Conservation (phyloP, 2,113 vertebrate genomes). For the Pseudolaguvia tuberculata region DNA sequence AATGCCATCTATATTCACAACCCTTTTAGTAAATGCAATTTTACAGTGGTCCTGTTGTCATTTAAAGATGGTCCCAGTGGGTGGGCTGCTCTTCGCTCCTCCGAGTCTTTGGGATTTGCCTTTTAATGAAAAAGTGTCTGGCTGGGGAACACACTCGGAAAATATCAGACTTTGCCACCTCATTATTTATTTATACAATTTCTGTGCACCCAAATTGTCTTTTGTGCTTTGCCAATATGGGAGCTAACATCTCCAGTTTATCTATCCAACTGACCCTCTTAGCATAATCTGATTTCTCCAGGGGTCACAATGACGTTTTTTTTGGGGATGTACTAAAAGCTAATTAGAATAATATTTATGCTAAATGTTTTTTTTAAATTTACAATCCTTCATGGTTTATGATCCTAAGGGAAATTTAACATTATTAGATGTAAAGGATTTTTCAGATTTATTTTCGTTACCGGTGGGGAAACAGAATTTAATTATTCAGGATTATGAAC, state of each 20-base stretch:
- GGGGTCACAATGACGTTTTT: slow-evolving; percentile 10
- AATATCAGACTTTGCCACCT: not conserved
- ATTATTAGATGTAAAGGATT: not conserved
- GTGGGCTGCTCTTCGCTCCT: not conserved
- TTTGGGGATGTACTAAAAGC: not conserved
- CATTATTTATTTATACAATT: slow-evolving; percentile 26
- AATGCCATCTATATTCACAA: not conserved
- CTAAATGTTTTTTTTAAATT: slow-evolving; percentile 6
- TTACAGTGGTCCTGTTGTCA: not conserved
- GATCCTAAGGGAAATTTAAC: slow-evolving; percentile 7
- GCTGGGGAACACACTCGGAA: not conserved
- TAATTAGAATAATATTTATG: not conserved
- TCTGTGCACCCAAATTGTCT: slow-evolving; percentile 6
- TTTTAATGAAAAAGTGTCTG: slow-evolving; percentile 11
- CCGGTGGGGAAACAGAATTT: not conserved
- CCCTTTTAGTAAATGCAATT: not conserved
- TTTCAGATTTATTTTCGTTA: not conserved
- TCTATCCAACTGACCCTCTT: slow-evolving; percentile 1
- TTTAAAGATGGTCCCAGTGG: slow-evolving; percentile 6
- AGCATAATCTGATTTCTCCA: slow-evolving; percentile 23
- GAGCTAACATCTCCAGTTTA: slow-evolving; percentile 1
- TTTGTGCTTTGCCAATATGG: not conserved
- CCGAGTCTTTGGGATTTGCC: not conserved
- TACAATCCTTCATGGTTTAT: not conserved
- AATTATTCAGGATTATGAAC: slow-evolving; percentile 11